Evolutionary conservation across 2,888 invertebrate genomes (phyloP).

Genomic region (Hipparchia semele): DNA sequence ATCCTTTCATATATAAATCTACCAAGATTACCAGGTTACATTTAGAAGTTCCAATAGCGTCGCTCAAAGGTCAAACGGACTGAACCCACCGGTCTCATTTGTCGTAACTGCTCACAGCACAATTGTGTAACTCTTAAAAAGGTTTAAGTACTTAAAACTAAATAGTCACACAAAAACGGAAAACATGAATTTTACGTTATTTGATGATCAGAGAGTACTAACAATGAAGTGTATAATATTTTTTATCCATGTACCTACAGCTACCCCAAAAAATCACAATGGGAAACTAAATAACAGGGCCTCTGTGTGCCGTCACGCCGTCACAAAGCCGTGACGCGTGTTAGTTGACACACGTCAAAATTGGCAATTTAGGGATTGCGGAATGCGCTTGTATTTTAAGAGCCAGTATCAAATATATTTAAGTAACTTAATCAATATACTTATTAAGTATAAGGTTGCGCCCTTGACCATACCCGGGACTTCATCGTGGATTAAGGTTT

Average conservation of each 20-base stretch:
- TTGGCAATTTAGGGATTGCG: constrained; percentile 46
- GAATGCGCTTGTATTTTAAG: constrained; percentile 7
- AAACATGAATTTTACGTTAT: constrained; percentile 19
- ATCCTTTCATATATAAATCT: too few relatives aligned
- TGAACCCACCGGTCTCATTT: too few relatives aligned
- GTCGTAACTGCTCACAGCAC: too few relatives aligned
- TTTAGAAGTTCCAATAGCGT: too few relatives aligned
- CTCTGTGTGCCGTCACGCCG: constrained; percentile 29
- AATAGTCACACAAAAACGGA: neutral
- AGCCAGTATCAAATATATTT: neutral
- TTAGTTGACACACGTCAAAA: constrained; percentile 60
- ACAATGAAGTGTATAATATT: neutral
- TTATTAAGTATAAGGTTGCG: too few relatives aligned
- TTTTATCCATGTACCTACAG: neutral
- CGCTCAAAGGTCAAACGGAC: too few relatives aligned
- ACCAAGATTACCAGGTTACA: too few relatives aligned
- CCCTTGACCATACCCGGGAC: too few relatives aligned
- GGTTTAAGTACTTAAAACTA: too few relatives aligned
- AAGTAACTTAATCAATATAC: neutral
- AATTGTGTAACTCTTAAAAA: too few relatives aligned
- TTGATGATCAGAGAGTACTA: neutral
- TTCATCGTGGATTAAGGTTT: too few relatives aligned
- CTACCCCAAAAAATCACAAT: neutral
- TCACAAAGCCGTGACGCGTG: constrained; percentile 50
- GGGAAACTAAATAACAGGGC: constrained; percentile 27